A percentile compares a stretch with the other conserved stretches of the same genome.
phyloP scores from a whole-genome alignment of 2,113 vertebrate genomes.

The Mesocricetus auratus region DNA sequence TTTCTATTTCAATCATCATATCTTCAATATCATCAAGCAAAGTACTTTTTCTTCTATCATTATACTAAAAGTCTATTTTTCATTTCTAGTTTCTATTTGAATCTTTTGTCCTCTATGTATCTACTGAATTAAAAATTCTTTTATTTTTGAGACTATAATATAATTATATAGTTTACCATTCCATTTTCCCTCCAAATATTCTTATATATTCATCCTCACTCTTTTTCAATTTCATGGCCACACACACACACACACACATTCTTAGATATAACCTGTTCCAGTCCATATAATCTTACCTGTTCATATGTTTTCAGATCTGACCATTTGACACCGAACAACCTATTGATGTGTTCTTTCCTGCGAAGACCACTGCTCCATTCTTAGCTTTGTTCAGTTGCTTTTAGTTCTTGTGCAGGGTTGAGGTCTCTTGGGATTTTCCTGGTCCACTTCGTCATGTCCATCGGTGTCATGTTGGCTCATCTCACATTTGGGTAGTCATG shows the following conservation, averaged over 20 bases:
- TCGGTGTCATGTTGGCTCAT: neutral
- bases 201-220: neutral
- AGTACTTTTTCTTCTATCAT: neutral
- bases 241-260: too few species aligned
- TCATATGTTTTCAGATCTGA: neutral
- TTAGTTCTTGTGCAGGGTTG: neutral
- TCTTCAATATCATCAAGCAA: neutral
- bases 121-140: neutral
- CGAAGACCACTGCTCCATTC: neutral
- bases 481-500: neutral
- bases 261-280: neutral
- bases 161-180: neutral
- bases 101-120: neutral
- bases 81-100: slow-evolving; percentile 1
- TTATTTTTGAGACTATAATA: neutral
- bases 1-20: neutral
- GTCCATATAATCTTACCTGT: neutral
- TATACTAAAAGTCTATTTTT: neutral
- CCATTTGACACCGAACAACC: neutral
- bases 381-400: neutral
- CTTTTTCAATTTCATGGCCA: too few species aligned
- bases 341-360: neutral
- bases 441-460: neutral
- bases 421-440: neutral
- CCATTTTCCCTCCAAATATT: neutral